These are phyloP conservation scores for Metalampra italica DNA, from an alignment of 2,888 invertebrate species.

Conservation along the genomic window DNA sequence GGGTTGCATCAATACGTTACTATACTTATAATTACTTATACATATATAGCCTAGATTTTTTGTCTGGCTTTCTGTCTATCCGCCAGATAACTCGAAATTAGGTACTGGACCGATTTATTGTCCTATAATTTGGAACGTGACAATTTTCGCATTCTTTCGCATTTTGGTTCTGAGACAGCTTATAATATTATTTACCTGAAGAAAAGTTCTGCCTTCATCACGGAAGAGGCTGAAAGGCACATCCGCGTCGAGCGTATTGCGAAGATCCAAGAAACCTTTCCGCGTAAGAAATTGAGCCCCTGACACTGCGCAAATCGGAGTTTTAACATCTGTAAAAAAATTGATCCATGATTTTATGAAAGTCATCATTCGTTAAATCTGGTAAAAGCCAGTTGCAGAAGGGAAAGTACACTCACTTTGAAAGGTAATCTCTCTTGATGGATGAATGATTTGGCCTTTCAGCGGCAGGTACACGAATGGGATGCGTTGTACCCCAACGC, in stretches of 20 bases:
- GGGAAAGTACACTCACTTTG: slow-evolving; percentile 74
- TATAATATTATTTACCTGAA: slow-evolving; percentile 78
- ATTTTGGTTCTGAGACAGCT: too few relatives aligned
- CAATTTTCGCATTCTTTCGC: too few relatives aligned
- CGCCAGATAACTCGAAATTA: too few relatives aligned
- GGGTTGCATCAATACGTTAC: too few relatives aligned
- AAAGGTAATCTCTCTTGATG: slow-evolving; percentile 91
- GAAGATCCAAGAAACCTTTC: slow-evolving; percentile 88
- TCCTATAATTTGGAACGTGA: too few relatives aligned
- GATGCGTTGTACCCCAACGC: slow-evolving; percentile 84
- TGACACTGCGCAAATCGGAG: slow-evolving; percentile 91
- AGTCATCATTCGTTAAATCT: slow-evolving; percentile 1
- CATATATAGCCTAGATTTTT: too few relatives aligned
- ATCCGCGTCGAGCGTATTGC: slow-evolving; percentile 86
- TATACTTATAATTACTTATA: too few relatives aligned
- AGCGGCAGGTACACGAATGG: slow-evolving; percentile 92
- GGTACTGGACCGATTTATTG: too few relatives aligned
- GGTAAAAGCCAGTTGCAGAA: slow-evolving; percentile 1
- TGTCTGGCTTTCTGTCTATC: too few relatives aligned
- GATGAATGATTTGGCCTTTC: slow-evolving; percentile 92
- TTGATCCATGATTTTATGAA: not conserved
- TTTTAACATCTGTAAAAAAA: slow-evolving; percentile 80
- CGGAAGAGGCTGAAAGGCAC: slow-evolving; percentile 89
- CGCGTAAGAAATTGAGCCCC: slow-evolving; percentile 89
- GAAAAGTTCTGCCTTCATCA: slow-evolving; percentile 89